Evolutionary conservation across 2,888 invertebrate species (phyloP), one percentile per base, ranked within the genome.

Genomic region (Thecocarcelia acutangulata): DNA sequence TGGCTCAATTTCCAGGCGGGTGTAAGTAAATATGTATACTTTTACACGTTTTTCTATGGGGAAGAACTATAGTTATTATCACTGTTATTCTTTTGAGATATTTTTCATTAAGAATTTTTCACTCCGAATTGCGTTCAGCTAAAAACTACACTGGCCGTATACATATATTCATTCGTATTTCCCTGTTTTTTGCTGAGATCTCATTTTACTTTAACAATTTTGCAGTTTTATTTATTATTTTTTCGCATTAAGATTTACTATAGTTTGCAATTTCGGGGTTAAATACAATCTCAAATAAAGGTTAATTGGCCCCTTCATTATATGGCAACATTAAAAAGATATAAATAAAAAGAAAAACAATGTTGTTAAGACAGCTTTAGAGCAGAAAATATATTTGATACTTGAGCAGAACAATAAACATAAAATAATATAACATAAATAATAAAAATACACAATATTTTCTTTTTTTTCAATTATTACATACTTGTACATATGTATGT

Each of bases 301-400:
- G 54, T 76, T 76, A 80, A 80, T 72, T 80, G 80, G 66, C 58
- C 33, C 52, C 76, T 76, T 76, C 75, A 80, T 80, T 75, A 75
- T 24, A 68, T 21, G 66, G 56, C 54, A 59, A 33, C 72, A 37
- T 42, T 50, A 50, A 56, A 21, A 64, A 15, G 1, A 58, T 37
- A 56, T 37, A 17, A 28, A 52, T 19, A 48, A 13, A 46, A 13
- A 28, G 21, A 61, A n/a, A 28, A 28, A 64, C 46, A 50, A 61
- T 21, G 24, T 44, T 42, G 44, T 28, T 17, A 28, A 48, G 50
- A 40, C 6, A 19, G 17, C 19, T 58, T 44, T 15, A 46, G 15
- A 13, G 24, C 1, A 63, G 6, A 17, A 15, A 33, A 33, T 21
- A 13, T 19, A 19, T 21, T 21, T 5, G 8, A 11, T 19, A 9